Conservation (phyloP, 1,140 invertebrate species). For the Arion vulgaris region DNA sequence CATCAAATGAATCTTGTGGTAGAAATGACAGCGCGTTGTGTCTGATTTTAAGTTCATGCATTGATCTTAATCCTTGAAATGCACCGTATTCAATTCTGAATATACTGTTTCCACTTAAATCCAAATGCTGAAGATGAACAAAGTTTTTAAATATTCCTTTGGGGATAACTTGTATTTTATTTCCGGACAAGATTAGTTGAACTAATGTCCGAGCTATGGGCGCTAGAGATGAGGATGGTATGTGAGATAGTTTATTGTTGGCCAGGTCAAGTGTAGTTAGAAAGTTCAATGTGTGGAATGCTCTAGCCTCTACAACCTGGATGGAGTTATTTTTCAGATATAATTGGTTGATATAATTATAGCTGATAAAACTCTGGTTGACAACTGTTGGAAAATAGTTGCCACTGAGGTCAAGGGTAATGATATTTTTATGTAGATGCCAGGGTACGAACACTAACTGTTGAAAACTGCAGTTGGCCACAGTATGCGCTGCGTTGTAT, state of each 20-base stretch:
- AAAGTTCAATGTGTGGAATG: constrained; percentile 54
- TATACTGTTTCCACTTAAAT: constrained; percentile 60
- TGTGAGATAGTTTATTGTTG: constrained; percentile 54
- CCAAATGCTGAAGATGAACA: constrained; percentile 49
- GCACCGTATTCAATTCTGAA: constrained; percentile 47
- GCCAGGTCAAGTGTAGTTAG: constrained; percentile 62
- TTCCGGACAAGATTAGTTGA: constrained; percentile 56
- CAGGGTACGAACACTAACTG: constrained; percentile 56
- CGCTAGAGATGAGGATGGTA: constrained; percentile 53
- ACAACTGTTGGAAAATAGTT: constrained; percentile 53
- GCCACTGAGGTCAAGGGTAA: constrained; percentile 55
- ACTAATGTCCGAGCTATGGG: constrained; percentile 46
- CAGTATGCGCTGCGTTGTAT: constrained; percentile 45
- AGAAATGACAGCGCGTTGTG: constrained; percentile 59
- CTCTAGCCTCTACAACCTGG: constrained; percentile 48
- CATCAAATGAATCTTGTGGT: constrained; percentile 41
- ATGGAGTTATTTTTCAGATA: constrained; percentile 62
- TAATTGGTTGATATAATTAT: constrained; percentile 53
- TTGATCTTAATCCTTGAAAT: constrained; percentile 50
- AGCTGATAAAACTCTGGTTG: constrained; percentile 54
- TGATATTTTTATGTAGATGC: constrained; percentile 56
- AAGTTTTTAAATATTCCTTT: constrained; percentile 55
- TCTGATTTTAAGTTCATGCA: constrained; percentile 29
- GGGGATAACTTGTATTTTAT: constrained; percentile 51
- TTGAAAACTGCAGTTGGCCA: constrained; percentile 58